Evolutionary conservation across 2,797 vertebrate genomes (phyloP).

Genomic region (Vultur gryphus): DNA sequence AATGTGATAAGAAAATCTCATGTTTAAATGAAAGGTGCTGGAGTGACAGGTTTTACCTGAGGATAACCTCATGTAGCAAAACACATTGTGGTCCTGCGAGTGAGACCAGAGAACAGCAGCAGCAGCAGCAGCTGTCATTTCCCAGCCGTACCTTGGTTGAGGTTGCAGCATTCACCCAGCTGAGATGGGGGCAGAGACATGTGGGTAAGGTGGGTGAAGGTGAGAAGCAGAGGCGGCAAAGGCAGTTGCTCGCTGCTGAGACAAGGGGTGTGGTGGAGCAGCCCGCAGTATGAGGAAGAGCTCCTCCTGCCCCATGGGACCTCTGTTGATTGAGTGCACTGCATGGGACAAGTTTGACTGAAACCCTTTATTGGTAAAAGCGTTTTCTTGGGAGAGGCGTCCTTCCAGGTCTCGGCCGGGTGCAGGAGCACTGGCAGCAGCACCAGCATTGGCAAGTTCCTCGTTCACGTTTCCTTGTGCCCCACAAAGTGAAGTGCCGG

Average conservation of each 20-base stretch:
- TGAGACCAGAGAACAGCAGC: neutral
- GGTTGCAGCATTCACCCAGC: neutral
- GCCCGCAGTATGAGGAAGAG: rapidly evolving
- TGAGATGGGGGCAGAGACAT: neutral
- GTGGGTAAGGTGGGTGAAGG: neutral
- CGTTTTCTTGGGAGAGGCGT: rapidly evolving
- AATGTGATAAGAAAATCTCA: neutral
- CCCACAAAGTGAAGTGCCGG: neutral
- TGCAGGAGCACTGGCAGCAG: rapidly evolving
- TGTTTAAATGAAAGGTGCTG: neutral
- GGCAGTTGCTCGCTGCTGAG: neutral
- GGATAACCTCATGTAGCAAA: neutral
- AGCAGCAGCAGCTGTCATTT: neutral
- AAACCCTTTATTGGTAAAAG: neutral
- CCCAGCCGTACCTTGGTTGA: neutral
- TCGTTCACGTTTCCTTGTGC: rapidly evolving
- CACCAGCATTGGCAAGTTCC: rapidly evolving
- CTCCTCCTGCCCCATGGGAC: rapidly evolving
- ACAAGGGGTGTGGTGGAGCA: neutral
- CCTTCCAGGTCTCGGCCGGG: rapidly evolving
- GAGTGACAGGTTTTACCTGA: neutral
- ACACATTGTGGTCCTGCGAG: neutral
- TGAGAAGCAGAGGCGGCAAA: neutral
- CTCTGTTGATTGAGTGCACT: neutral
- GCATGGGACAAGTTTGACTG: rapidly evolving